Conservation (phyloP, 1,140 invertebrate species). For the Achatina immaculata region DNA sequence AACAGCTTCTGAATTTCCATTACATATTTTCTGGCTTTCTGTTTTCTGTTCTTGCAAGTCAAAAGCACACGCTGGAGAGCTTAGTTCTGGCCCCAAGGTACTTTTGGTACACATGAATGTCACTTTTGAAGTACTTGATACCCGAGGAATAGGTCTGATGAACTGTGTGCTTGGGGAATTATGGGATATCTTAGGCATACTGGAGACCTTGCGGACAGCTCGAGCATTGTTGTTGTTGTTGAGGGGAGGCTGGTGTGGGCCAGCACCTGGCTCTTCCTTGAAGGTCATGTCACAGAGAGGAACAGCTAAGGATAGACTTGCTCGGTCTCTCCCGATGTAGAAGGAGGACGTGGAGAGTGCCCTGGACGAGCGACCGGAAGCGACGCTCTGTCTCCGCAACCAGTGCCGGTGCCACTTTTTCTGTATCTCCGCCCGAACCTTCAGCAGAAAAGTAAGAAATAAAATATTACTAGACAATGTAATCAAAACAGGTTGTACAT, state of each 20-base stretch:
- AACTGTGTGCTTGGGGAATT: not conserved
- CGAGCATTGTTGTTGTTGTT: slow-evolving; percentile 1
- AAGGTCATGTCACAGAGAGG: not conserved
- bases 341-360: slow-evolving; percentile 41
- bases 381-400: slow-evolving; percentile 36
- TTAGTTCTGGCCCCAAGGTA: not conserved
- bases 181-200: slow-evolving; percentile 17
- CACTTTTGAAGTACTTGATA: slow-evolving; percentile 16
- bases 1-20: not conserved
- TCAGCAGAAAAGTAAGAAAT: too few relatives aligned
- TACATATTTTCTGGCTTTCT: not conserved
- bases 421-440: slow-evolving; percentile 41
- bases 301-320: slow-evolving; percentile 29
- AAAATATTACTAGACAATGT: too few relatives aligned
- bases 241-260: not conserved
- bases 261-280: not conserved
- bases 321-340: slow-evolving; percentile 34
- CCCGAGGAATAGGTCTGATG: slow-evolving; percentile 2
- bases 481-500: too few relatives aligned
- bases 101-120: slow-evolving; percentile 12
- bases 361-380: slow-evolving; percentile 34
- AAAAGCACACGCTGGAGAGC: not conserved
- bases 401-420: slow-evolving; percentile 42
- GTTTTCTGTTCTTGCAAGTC: not conserved
- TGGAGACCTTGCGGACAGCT: slow-evolving; percentile 8